Evolutionary conservation across 2,797 vertebrate genomes (phyloP).

Genomic region (Scyliorhinus canicula): DNA sequence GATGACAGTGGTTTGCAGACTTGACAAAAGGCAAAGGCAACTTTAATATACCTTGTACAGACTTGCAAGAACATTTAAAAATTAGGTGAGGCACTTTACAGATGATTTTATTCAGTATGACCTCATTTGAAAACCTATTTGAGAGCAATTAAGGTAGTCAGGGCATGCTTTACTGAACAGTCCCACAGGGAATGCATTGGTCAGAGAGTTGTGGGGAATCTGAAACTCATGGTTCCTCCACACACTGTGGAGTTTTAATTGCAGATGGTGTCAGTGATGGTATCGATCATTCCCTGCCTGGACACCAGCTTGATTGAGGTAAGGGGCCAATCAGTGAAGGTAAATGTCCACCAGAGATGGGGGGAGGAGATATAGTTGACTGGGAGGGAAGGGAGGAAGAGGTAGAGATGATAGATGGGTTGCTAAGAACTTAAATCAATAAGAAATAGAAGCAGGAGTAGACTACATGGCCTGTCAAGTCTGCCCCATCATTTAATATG

Average conservation of each 20-base stretch:
- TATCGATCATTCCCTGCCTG: background rate
- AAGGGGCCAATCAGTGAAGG: background rate
- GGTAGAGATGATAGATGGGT: too few species aligned
- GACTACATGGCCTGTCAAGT: too few species aligned
- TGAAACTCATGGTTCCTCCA: background rate
- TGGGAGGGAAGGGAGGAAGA: too few species aligned
- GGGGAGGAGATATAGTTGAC: too few species aligned
- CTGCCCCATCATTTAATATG: too few species aligned
- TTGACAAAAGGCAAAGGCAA: background rate
- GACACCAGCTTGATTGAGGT: background rate
- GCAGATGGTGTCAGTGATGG: background rate
- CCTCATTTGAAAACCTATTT: background rate
- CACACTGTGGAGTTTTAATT: background rate
- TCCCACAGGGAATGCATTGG: background rate
- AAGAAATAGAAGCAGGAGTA: too few species aligned
- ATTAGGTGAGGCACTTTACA: background rate
- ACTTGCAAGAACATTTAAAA: background rate
- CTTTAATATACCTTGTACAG: background rate
- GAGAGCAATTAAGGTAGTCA: background rate
- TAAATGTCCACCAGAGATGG: too few species aligned
- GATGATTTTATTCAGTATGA: background rate
- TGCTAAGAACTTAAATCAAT: too few species aligned
- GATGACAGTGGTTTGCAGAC: background rate
- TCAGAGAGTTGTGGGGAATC: background rate
- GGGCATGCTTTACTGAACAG: background rate